phyloP scores from a whole-genome alignment of 1,140 invertebrate genomes.

The Camponotus floridanus region DNA sequence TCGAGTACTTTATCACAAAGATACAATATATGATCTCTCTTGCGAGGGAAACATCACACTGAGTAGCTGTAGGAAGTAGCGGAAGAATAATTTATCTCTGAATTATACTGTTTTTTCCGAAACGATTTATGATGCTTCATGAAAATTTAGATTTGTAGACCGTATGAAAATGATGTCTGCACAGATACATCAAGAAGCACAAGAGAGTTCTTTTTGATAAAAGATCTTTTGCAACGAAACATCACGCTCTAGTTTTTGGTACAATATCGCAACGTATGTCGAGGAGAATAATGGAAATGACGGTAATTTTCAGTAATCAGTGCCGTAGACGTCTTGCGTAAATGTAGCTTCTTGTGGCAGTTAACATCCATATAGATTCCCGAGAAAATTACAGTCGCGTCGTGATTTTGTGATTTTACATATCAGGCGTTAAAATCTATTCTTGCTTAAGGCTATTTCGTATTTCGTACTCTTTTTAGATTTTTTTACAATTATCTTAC shows the following conservation, averaged over 20 bases:
- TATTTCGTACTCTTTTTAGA: too few species aligned
- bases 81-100: slow-evolving; percentile 12
- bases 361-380: not conserved
- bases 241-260: slow-evolving; percentile 70
- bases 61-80: not conserved
- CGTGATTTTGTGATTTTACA: slow-evolving; percentile 62
- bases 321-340: slow-evolving; percentile 66
- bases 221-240: not conserved
- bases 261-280: slow-evolving; percentile 14
- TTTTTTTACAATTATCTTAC: not conserved
- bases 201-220: not conserved
- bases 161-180: not conserved
- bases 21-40: not conserved
- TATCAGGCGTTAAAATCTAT: slow-evolving; percentile 25
- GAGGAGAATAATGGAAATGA: slow-evolving; percentile 77
- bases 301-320: slow-evolving; percentile 77
- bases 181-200: not conserved
- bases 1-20: slow-evolving; percentile 31
- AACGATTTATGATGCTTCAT: slow-evolving; percentile 4
- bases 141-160: not conserved
- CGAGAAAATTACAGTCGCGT: slow-evolving; percentile 20
- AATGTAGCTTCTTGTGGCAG: slow-evolving; percentile 49
- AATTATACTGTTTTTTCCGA: not conserved
- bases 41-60: not conserved
- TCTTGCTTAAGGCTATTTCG: not conserved